Evolutionary conservation across 2,113 vertebrate genomes (phyloP), one percentile per base, ranked within the genome.

Genomic region (Ameiurus melas): DNA sequence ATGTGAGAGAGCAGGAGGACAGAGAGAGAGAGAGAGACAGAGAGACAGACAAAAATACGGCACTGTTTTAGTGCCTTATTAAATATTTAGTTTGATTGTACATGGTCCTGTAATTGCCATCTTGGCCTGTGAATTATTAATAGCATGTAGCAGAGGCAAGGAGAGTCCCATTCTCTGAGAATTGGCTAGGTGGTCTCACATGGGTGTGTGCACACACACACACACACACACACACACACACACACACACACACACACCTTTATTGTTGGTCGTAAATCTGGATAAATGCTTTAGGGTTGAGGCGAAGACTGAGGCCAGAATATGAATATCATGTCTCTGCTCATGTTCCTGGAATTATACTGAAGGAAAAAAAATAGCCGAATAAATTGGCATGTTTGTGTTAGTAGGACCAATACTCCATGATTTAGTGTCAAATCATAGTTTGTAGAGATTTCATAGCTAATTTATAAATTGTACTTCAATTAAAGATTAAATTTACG

Each of bases 11-110:
- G 55, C 83, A 70, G 89, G 66, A 89, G 77, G n/a, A 71, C 84
- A 90, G 85, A 91, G 87, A 90, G 81, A 88, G 85, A 91, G 88
- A 90, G 83, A 86, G 90, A 90, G 91, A 90, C 89, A 92, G 92
- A 85, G 60, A 81, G 83, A 91, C 85, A 90, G 89, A 92, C 87
- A 89, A 86, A 93, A 92, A 95, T 95, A 93, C 92, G 93, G 89
- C 93, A 94, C 94, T 95, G 95, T 94, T 95, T 96, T 95, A 95
- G 95, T 94, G 94, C 93, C 94, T 96, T 94, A 96, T 96, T 93
- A 96, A 96, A 95, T 95, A 96, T 96, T 96, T 95, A 96, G 93
- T 95, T 91, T 96, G 95, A 96, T 96, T 96, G 95, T 96, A 95
- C 94, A 95, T 91, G 95, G 91, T 93, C 93, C 94, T 95, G 95